Evolutionary conservation across 2,797 vertebrate species (phyloP).

Genomic region (Muscicapa comitata): DNA sequence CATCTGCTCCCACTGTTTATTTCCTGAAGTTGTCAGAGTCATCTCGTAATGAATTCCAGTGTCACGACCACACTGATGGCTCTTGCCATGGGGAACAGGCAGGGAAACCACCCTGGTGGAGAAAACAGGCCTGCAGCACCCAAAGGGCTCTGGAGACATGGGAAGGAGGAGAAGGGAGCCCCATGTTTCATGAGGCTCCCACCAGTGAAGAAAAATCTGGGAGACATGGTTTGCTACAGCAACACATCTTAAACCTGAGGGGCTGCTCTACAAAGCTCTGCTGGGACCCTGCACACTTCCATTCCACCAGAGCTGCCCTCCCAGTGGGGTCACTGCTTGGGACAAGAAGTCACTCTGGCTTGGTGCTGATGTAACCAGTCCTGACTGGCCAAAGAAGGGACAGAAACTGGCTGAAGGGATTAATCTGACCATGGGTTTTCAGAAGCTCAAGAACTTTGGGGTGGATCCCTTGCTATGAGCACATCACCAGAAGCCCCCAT

Average conservation of each 20-base stretch:
- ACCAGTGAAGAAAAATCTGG: background rate
- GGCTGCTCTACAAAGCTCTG: no score
- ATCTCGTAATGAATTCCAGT: background rate
- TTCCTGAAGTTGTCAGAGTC: conserved; percentile 20
- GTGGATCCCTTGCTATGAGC: background rate
- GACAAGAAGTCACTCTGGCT: background rate
- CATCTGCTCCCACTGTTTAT: conserved; percentile 50
- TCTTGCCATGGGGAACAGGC: background rate
- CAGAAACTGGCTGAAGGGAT: background rate
- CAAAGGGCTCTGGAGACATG: background rate
- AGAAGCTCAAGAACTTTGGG: background rate
- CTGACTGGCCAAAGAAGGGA: background rate
- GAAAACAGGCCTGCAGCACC: background rate
- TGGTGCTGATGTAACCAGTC: background rate
- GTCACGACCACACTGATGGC: background rate
- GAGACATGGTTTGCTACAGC: background rate
- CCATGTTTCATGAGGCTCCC: background rate
- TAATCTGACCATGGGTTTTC: background rate
- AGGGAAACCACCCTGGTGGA: background rate
- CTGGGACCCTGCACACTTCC: background rate
- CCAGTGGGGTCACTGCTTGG: background rate
- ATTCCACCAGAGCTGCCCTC: background rate
- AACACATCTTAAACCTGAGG: background rate
- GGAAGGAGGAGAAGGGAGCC: background rate
- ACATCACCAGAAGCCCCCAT: accelerated